These are phyloP conservation scores for Oligia latruncula DNA, from an alignment of 2,888 invertebrate genomes.

Conservation along the genomic window DNA sequence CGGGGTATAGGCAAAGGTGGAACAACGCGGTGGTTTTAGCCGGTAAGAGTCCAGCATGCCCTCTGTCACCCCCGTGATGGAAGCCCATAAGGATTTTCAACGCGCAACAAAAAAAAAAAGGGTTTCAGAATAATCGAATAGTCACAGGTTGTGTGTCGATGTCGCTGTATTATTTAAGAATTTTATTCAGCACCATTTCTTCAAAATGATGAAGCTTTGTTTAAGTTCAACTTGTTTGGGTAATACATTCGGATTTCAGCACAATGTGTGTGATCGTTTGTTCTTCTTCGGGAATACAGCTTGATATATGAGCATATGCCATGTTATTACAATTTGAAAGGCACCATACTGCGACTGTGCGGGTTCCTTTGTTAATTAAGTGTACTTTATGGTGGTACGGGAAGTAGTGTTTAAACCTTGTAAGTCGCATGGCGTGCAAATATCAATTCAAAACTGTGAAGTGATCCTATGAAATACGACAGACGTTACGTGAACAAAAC, in stretches of 20 bases:
- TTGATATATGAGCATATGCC: constrained; percentile 21
- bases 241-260: not conserved
- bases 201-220: not conserved
- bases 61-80: too few relatives aligned
- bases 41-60: too few relatives aligned
- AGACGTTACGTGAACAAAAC: not conserved
- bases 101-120: too few relatives aligned
- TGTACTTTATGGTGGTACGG: constrained; percentile 1
- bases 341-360: constrained; percentile 14
- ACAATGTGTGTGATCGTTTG: constrained; percentile 17
- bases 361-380: constrained; percentile 35
- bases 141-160: not conserved
- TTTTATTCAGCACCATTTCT: not conserved
- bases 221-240: not conserved
- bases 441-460: constrained; percentile 2
- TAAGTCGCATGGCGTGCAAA: not conserved
- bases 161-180: not conserved
- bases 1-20: too few relatives aligned
- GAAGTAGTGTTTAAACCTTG: not conserved
- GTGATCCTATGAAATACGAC: constrained; percentile 3
- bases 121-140: too few relatives aligned
- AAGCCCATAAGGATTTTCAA: too few relatives aligned
- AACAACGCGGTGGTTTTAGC: too few relatives aligned
- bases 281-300: constrained; percentile 7
- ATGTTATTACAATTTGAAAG: constrained; percentile 41